These are phyloP conservation scores for Liparis tanakae DNA, from an alignment of 2,797 vertebrate species.

Conservation along the genomic window DNA sequence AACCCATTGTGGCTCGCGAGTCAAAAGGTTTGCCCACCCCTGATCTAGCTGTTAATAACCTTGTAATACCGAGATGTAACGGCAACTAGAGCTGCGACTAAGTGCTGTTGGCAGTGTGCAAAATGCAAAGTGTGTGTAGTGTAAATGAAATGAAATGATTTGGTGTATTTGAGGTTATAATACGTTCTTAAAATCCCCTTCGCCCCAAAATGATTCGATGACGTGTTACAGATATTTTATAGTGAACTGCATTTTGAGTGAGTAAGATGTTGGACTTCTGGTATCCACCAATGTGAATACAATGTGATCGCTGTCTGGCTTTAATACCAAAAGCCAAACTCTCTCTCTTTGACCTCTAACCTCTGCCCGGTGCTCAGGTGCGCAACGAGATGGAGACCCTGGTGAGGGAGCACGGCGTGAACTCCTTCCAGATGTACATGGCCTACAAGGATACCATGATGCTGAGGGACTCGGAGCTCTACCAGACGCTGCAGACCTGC, in stretches of 20 bases:
- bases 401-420: constrained; percentile 90
- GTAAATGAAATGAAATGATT: too few relatives aligned
- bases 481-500: constrained; percentile 77
- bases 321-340: not conserved
- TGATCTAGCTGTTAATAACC: not conserved
- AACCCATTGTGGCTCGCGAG: too few relatives aligned
- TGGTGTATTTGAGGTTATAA: not conserved
- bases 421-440: constrained; percentile 84
- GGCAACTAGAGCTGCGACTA: not conserved
- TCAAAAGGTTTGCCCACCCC: too few relatives aligned
- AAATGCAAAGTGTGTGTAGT: too few relatives aligned
- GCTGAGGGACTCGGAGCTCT: constrained; percentile 78
- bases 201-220: not conserved
- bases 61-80: not conserved
- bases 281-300: constrained; percentile 21
- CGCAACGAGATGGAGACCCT: constrained; percentile 93
- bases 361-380: constrained; percentile 81
- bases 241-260: constrained; percentile 8
- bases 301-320: constrained; percentile 20
- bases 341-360: not conserved
- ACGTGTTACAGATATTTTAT: not conserved
- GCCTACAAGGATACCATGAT: constrained; percentile 82
- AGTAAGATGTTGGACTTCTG: constrained; percentile 12
- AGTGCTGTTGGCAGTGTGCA: not conserved
- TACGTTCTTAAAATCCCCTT: not conserved